Evolutionary conservation across 2,113 vertebrate genomes (phyloP).

Genomic region (Phylloscopus trochiloides): DNA sequence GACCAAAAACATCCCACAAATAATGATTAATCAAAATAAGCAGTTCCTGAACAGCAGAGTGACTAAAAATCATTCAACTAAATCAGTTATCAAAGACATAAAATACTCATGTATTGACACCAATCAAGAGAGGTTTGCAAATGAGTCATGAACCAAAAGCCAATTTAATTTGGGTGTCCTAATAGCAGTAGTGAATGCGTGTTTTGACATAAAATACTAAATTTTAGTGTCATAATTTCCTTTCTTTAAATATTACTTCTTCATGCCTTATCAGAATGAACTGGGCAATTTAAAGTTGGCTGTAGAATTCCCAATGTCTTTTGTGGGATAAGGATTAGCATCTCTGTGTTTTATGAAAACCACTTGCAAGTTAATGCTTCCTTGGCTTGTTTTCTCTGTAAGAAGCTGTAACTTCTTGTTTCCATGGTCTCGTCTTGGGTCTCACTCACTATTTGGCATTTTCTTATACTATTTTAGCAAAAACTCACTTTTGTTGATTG

Average conservation of each 20-base stretch:
- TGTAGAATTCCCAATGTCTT: background rate
- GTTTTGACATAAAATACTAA: background rate
- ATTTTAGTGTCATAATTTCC: background rate
- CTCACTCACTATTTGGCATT: background rate
- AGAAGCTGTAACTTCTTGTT: background rate
- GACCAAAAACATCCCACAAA: background rate
- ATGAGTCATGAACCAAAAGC: background rate
- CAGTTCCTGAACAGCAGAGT: background rate
- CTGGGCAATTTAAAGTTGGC: background rate
- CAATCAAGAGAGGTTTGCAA: background rate
- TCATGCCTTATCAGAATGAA: background rate
- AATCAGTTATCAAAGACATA: background rate
- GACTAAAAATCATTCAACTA: background rate
- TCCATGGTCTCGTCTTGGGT: fast-evolving
- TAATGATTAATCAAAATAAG: constrained; percentile 8
- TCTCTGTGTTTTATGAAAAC: background rate
- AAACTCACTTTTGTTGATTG: background rate
- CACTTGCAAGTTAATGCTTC: background rate
- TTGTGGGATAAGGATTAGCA: background rate
- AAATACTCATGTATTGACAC: background rate
- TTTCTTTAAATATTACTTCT: background rate
- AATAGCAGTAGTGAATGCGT: background rate
- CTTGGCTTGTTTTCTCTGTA: background rate
- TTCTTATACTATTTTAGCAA: background rate
- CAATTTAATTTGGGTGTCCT: background rate